Conservation (phyloP, 2,888 invertebrate species). For the Ashinkailepas kermadecensis region DNA sequence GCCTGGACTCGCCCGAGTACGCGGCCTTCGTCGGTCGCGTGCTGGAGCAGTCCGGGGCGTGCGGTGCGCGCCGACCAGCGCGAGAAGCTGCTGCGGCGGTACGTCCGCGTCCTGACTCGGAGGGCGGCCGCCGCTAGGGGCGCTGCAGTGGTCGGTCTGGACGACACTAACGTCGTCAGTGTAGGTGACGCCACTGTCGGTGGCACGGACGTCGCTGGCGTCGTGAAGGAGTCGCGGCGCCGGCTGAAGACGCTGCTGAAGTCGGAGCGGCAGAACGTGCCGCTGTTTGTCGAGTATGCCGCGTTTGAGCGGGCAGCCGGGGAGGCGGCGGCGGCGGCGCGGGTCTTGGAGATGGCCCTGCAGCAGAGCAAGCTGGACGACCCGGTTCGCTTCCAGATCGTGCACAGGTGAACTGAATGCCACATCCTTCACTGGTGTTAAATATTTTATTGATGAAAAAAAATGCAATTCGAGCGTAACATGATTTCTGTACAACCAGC, state of each 20-base stretch:
- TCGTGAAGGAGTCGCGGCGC: background rate
- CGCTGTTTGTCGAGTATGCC: conserved; percentile 40
- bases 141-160: too few relatives aligned
- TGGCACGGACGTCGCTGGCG: background rate
- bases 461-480: too few relatives aligned
- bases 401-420: background rate
- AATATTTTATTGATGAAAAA: too few relatives aligned
- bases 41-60: background rate
- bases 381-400: background rate
- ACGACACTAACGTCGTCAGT: background rate
- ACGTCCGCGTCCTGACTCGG: background rate
- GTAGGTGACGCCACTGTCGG: background rate
- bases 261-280: conserved; percentile 40
- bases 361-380: background rate
- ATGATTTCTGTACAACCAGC: too few relatives aligned
- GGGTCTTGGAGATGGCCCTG: background rate
- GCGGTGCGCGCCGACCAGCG: background rate
- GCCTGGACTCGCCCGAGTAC: background rate
- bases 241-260: background rate
- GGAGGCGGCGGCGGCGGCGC: background rate
- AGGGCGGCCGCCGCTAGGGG: background rate
- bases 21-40: background rate
- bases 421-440: background rate
- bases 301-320: background rate
- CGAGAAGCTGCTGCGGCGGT: background rate